phyloP scores from a whole-genome alignment of 2,113 vertebrate species.

The Phaethornis superciliosus region DNA sequence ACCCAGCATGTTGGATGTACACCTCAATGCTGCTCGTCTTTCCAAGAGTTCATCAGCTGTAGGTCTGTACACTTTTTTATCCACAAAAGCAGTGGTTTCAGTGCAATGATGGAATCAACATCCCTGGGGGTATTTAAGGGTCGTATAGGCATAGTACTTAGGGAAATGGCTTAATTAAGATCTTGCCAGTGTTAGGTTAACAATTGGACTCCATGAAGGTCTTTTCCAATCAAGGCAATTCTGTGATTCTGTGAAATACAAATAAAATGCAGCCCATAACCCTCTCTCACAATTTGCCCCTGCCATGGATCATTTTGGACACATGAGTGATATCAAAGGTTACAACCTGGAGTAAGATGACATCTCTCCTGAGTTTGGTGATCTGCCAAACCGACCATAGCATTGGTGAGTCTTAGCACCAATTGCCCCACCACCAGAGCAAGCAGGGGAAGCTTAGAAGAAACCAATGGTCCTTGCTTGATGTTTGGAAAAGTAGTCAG shows the following conservation, averaged over 20 bases:
- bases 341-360: not conserved
- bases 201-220: no score
- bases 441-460: not conserved
- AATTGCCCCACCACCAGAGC: not conserved
- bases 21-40: not conserved
- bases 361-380: fast-evolving
- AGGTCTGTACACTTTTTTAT: not conserved
- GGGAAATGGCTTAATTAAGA: no score
- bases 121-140: no score
- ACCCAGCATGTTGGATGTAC: not conserved
- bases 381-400: fast-evolving
- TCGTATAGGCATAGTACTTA: no score
- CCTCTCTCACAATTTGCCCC: not conserved
- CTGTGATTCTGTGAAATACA: not conserved
- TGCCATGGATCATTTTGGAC: not conserved
- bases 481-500: not conserved
- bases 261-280: fast-evolving
- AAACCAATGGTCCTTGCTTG: not conserved
- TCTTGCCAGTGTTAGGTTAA: no score
- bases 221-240: no score
- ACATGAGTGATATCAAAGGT: not conserved
- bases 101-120: no score
- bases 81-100: not conserved
- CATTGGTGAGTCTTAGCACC: not conserved
- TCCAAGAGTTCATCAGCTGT: not conserved